Base-by-base conservation (phyloP, 2,888 invertebrate species). In the Diploptera punctata region DNA sequence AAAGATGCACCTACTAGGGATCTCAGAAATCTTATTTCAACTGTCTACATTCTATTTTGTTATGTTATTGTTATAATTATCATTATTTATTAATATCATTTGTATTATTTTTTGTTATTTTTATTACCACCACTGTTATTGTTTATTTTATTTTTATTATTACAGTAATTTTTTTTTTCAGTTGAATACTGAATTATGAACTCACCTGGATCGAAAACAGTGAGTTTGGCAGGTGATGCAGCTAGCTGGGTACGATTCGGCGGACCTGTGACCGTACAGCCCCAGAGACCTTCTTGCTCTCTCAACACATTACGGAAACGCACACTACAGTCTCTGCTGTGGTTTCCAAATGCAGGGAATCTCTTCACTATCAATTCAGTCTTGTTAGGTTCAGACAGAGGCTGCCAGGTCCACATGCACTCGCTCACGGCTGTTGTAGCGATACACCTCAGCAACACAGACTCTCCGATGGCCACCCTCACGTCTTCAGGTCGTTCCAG, bases 361-460 rank as follows among this genome's bases (percentile, higher is more conserved):
- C 80, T 79, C 73, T 80, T 82, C 49, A 81, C 77, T 52, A 81
- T 73, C 70, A 79, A 78, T 43, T 80, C 79, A 57, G 80, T 80
- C 18, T 57, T 69, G 38, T 71, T 49, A 9, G 70, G 61, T 18
- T 60, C 61, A 18, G 43, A 21, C 3, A 65, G 7, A 3, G 73
- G 74, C 67, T 79, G 78, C 82, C 82, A 82, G 61, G 81, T 80
- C 83, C 83, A 83, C 73, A 81, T 81, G 77, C 83, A 83, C 71
- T 80, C 80, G 57, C 79, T 78, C 57, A 82, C 81, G 18, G 81
- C 81, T 67, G 81, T 81, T 76, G 82, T 81, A 54, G 79, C 80
- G 73, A 82, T 75, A 74, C 83, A 83, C 33, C 81, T 78, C 65
- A 83, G 77, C 4, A 81, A 78, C 33, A 81, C 81, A n/a, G 81